Base-by-base conservation (phyloP, 2,797 vertebrate species). In the Alcedo quadribrachys region DNA sequence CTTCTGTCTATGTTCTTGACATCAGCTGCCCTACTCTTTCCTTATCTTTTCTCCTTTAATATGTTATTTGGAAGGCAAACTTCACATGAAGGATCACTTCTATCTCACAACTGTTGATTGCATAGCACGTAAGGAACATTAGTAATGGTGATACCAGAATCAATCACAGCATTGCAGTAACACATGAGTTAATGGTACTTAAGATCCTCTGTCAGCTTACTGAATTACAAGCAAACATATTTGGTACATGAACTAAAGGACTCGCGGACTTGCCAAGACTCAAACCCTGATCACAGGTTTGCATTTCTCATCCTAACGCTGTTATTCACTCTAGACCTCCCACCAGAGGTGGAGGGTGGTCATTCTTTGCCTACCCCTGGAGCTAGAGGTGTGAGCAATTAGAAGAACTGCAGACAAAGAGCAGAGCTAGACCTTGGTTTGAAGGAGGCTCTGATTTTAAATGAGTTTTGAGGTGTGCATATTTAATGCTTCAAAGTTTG, bases 161-260 rank as follows among this genome's bases (percentile, higher is more conserved):
- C 81, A 82, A 89, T 94, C 92, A 96, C 53, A 60, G 43, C 35
- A 35, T 68, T 76, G 40, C 53, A 81, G 65, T 42, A 89, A 66
- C 53, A 75, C 20, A 37, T 18, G 51, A 91, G 46, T 76, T 90
- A 92, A 86, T 77, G 58, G 68, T 80, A 79, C 75, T 89, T 71
- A 85, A 94, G 91, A 88, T 77, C 50, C 58, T 62, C 15, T 89
- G 75, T 92, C 93, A 85, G 63, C 40, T 83, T 89, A 67, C 69
- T 88, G 71, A 85, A 80, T 93, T 94, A 90, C 83, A 96, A 71
- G 75, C 54, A 82, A 92, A 91, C 45, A 32, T 60, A 63, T 89
- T 90, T 83, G 92, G 73, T 92, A 94, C 79, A 57, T 78, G 84
- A 93, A 94, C 73, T 75, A 78, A 90, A 92, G 48, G 66, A 51